Evolutionary conservation across 1,140 invertebrate genomes (phyloP).

Genomic region (Dufourea novaeangliae): DNA sequence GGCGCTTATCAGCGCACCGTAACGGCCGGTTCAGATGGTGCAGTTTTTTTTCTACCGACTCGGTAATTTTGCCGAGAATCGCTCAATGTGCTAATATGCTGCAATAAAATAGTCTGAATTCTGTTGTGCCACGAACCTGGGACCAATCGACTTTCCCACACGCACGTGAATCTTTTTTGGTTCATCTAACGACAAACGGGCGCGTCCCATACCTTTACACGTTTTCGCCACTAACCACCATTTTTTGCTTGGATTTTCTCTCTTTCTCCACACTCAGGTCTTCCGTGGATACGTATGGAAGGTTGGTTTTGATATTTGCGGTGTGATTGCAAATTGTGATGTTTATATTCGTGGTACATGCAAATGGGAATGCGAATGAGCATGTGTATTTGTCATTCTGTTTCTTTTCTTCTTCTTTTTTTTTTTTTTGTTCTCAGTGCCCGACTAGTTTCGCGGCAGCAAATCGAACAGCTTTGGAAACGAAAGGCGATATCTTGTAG

Average conservation of each 20-base stretch:
- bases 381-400: background rate
- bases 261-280: conserved; percentile 82
- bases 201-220: conserved; percentile 2
- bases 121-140: too few species aligned
- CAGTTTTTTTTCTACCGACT: too few species aligned
- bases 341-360: conserved; percentile 3
- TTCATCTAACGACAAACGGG: conserved; percentile 18
- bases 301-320: conserved; percentile 82
- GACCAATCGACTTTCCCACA: too few species aligned
- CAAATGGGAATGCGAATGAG: conserved; percentile 33
- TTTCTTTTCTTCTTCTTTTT: too few species aligned
- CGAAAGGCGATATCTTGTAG: background rate
- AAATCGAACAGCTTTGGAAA: background rate
- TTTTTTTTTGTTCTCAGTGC: background rate
- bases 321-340: conserved; percentile 50
- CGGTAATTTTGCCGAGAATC: too few species aligned
- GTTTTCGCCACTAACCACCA: conserved; percentile 72
- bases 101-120: too few species aligned
- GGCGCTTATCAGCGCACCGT: too few species aligned
- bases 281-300: conserved; percentile 86
- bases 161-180: background rate
- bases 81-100: too few species aligned
- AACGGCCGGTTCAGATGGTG: too few species aligned
- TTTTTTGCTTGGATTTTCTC: conserved; percentile 72
- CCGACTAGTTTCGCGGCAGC: too few species aligned